Conservation (phyloP, 2,888 invertebrate species). For the Eulithis testata region DNA sequence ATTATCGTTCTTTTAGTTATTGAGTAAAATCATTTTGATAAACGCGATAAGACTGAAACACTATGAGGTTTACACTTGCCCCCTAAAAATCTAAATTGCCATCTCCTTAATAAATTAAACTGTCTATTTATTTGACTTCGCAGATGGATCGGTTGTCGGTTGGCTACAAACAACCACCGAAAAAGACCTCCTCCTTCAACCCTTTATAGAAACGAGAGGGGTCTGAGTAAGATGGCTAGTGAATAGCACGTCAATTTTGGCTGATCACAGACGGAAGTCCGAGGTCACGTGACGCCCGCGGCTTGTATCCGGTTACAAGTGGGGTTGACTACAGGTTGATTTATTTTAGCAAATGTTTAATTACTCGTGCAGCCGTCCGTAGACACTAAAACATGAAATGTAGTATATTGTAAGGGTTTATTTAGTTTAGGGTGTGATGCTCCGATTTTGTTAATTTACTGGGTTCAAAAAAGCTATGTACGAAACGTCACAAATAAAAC, state of each 20-base stretch:
- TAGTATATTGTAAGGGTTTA: too few species aligned
- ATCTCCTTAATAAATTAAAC: slow-evolving; percentile 58
- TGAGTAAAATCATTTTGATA: too few species aligned
- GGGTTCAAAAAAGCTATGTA: too few species aligned
- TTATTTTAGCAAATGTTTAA: slow-evolving; percentile 26
- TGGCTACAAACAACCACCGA: slow-evolving; percentile 33
- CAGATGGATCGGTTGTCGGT: slow-evolving; percentile 68
- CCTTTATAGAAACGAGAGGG: slow-evolving; percentile 15
- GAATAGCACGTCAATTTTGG: slow-evolving; percentile 61
- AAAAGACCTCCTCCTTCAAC: slow-evolving; percentile 13
- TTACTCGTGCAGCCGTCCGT: slow-evolving; percentile 8
- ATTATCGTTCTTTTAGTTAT: too few species aligned
- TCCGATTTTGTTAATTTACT: too few species aligned
- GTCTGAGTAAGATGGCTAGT: slow-evolving; percentile 45
- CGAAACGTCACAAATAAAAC: too few species aligned
- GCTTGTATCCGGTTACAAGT: slow-evolving; percentile 62
- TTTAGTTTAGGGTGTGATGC: too few species aligned
- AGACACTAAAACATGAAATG: too few species aligned
- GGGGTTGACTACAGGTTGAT: slow-evolving; percentile 46
- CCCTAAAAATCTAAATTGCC: slow-evolving; percentile 7
- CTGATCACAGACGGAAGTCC: slow-evolving; percentile 62
- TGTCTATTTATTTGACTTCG: slow-evolving; percentile 67
- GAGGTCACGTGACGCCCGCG: slow-evolving; percentile 67
- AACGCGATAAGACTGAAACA: too few species aligned
- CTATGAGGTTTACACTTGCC: too few species aligned